Conservation (phyloP, 2,797 vertebrate species). For the Arnoldichthys spilopterus region DNA sequence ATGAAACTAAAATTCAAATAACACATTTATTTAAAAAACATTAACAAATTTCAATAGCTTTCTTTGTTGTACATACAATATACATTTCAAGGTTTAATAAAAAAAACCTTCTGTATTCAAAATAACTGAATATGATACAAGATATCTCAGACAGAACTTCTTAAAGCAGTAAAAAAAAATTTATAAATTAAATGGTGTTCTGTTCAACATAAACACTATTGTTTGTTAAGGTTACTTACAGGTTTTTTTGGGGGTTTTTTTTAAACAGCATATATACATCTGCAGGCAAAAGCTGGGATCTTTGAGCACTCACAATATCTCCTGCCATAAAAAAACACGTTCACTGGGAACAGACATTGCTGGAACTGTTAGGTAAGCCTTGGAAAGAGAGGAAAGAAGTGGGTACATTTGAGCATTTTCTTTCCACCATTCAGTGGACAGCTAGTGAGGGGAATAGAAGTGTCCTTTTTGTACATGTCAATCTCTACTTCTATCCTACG, state of each 20-base stretch:
- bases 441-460: slow-evolving; percentile 34
- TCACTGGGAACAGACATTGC: slow-evolving; percentile 15
- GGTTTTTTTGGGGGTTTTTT: not conserved
- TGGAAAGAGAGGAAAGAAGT: slow-evolving; percentile 20
- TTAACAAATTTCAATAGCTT: too few species aligned
- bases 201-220: too few species aligned
- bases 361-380: slow-evolving; percentile 24
- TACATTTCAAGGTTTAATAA: too few species aligned
- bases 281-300: not conserved
- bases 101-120: too few species aligned
- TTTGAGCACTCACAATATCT: slow-evolving; percentile 9
- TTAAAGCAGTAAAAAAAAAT: too few species aligned
- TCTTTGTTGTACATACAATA: too few species aligned
- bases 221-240: too few species aligned
- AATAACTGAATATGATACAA: too few species aligned
- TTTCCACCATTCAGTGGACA: slow-evolving; percentile 45
- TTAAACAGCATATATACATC: not conserved
- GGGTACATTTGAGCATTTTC: slow-evolving; percentile 5
- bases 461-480: slow-evolving; percentile 32
- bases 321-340: slow-evolving; percentile 24
- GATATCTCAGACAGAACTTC: too few species aligned
- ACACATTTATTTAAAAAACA: too few species aligned
- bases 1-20: too few species aligned
- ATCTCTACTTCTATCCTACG: slow-evolving; percentile 1
- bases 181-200: too few species aligned